These are phyloP conservation scores for Poecile atricapillus DNA, from an alignment of 2,113 vertebrate genomes.

Conservation along the genomic window DNA sequence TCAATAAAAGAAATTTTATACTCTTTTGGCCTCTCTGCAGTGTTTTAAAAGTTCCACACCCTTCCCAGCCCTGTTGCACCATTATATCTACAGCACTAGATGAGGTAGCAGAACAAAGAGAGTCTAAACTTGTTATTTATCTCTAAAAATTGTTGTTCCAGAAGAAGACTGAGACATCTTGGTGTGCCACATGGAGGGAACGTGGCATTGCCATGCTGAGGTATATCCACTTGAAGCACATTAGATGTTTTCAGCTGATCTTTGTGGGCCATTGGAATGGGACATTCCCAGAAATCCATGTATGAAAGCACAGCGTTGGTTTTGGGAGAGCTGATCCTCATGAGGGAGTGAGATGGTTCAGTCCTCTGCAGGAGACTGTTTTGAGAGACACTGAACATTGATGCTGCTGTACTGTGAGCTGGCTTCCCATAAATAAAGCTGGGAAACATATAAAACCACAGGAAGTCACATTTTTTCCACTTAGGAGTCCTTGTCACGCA, in stretches of 20 bases:
- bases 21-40: background rate
- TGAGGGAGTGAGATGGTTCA: background rate
- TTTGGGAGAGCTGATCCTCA: background rate
- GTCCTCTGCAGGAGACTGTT: background rate
- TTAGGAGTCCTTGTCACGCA: background rate
- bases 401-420: background rate
- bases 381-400: background rate
- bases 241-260: background rate
- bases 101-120: background rate
- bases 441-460: background rate
- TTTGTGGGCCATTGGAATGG: background rate
- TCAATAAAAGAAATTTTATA: background rate
- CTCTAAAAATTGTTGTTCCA: background rate
- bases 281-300: background rate
- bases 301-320: rapidly evolving
- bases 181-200: background rate
- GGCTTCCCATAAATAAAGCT: background rate
- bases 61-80: background rate
- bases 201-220: background rate
- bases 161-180: background rate
- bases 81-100: background rate
- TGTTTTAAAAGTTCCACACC: background rate
- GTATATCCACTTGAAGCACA: background rate
- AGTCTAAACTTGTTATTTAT: background rate
- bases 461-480: background rate